Conservation (phyloP, 2,888 invertebrate genomes). For the Thecocarcelia acutangulata region DNA sequence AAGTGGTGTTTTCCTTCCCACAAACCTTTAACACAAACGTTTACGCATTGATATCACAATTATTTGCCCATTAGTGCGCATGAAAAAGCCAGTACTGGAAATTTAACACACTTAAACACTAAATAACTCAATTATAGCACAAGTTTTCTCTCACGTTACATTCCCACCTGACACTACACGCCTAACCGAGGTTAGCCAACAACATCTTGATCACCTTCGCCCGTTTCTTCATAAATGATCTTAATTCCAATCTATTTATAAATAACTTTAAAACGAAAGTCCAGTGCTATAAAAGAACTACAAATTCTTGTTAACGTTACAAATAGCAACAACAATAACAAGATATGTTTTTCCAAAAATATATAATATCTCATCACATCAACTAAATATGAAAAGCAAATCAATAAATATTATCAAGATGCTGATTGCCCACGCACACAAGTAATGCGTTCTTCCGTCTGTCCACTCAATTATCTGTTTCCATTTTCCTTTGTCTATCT, state of each 20-base stretch:
- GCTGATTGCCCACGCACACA: slow-evolving; percentile 63
- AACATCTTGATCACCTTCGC: slow-evolving; percentile 11
- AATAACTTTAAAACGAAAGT: slow-evolving; percentile 11
- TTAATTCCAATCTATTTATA: slow-evolving; percentile 51
- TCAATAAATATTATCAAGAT: slow-evolving; percentile 52
- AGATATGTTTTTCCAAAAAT: not conserved
- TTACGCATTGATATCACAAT: too few relatives aligned
- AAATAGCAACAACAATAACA: slow-evolving; percentile 48
- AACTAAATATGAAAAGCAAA: slow-evolving; percentile 38
- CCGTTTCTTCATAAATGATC: slow-evolving; percentile 23
- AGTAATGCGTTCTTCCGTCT: slow-evolving; percentile 22
- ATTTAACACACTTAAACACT: not conserved
- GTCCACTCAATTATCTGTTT: slow-evolving; percentile 6
- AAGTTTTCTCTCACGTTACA: slow-evolving; percentile 18
- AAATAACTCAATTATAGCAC: slow-evolving; percentile 33
- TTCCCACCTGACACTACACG: slow-evolving; percentile 48
- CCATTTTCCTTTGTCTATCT: slow-evolving; percentile 34
- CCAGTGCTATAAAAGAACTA: not conserved
- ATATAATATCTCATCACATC: slow-evolving; percentile 11
- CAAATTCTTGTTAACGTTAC: slow-evolving; percentile 49
- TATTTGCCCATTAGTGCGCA: too few relatives aligned
- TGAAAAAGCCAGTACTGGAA: not conserved
- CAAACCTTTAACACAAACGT: too few relatives aligned
- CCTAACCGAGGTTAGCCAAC: slow-evolving; percentile 33
- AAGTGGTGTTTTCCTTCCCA: too few relatives aligned